Evolutionary conservation across 2,888 invertebrate genomes (phyloP).

Genomic region (Deilephila porcellus): DNA sequence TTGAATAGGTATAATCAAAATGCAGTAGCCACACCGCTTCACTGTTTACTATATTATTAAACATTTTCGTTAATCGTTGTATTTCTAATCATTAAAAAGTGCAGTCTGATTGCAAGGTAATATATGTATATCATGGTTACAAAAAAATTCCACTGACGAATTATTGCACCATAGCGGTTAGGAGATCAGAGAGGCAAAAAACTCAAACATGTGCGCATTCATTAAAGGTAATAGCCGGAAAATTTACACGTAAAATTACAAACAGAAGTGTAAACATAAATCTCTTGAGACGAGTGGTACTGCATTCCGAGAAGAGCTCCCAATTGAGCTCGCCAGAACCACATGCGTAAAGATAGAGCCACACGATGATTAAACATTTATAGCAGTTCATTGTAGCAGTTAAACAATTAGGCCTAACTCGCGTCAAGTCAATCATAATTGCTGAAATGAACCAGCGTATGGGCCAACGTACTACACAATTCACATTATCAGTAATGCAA

Average conservation of each 20-base stretch:
- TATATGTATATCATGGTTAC: no score
- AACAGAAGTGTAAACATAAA: slow-evolving; percentile 7
- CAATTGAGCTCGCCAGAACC: slow-evolving; percentile 34
- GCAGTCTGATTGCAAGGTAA: no score
- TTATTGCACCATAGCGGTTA: no score
- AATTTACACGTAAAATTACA: not conserved
- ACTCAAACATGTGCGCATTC: not conserved
- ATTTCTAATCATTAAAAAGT: no score
- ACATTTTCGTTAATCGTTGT: no score
- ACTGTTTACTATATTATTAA: no score
- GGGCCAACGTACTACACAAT: slow-evolving; percentile 43
- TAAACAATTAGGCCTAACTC: slow-evolving; percentile 54
- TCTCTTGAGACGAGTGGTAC: not conserved
- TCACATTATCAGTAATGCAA: slow-evolving; percentile 54
- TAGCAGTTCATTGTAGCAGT: slow-evolving; percentile 48
- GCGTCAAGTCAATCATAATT: slow-evolving; percentile 54
- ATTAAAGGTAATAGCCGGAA: not conserved
- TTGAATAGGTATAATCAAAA: no score
- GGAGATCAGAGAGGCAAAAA: no score
- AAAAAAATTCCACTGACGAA: no score
- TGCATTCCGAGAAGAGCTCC: slow-evolving; percentile 31
- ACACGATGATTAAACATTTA: slow-evolving; percentile 44
- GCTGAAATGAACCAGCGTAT: slow-evolving; percentile 42
- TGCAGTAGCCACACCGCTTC: no score
- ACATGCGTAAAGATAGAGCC: slow-evolving; percentile 31